Evolutionary conservation across 2,888 invertebrate species (phyloP).

Genomic region (Pammene fasciana): DNA sequence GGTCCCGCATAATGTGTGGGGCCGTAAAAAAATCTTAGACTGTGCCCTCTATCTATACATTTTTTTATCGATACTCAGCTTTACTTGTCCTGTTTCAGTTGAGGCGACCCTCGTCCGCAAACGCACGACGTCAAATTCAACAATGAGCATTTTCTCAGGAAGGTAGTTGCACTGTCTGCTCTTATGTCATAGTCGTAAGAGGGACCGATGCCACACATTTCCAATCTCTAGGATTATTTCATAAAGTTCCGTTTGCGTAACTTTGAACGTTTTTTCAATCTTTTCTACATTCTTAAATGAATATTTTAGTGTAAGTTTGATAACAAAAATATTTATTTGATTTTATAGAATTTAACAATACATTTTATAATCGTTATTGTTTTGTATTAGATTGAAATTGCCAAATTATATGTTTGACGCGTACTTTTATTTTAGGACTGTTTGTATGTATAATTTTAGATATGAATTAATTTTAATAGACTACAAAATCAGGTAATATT

Average conservation of each 20-base stretch:
- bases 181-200: slow-evolving; percentile 44
- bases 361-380: slow-evolving; percentile 17
- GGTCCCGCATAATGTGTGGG: too few species aligned
- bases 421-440: slow-evolving; percentile 12
- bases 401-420: slow-evolving; percentile 25
- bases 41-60: too few species aligned
- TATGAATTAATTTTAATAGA: slow-evolving; percentile 4
- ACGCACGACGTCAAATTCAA: slow-evolving; percentile 87
- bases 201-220: slow-evolving; percentile 35
- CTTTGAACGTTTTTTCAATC: slow-evolving; percentile 17
- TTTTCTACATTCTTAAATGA: slow-evolving; percentile 15
- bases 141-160: slow-evolving; percentile 88
- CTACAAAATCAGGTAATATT: neutral
- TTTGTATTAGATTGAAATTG: slow-evolving; percentile 19
- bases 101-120: slow-evolving; percentile 88
- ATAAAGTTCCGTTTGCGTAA: slow-evolving; percentile 8
- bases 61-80: too few species aligned
- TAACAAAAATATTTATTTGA: slow-evolving; percentile 18
- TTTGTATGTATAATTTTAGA: neutral
- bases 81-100: slow-evolving; percentile 79
- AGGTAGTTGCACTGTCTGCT: slow-evolving; percentile 82
- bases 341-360: slow-evolving; percentile 18
- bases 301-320: slow-evolving; percentile 23
- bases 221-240: slow-evolving; percentile 15
- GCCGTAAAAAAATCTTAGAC: too few species aligned